Evolutionary conservation across 2,113 vertebrate species (phyloP), one percentile per base, ranked within the genome.

Genomic region (Nerophis ophidion): DNA sequence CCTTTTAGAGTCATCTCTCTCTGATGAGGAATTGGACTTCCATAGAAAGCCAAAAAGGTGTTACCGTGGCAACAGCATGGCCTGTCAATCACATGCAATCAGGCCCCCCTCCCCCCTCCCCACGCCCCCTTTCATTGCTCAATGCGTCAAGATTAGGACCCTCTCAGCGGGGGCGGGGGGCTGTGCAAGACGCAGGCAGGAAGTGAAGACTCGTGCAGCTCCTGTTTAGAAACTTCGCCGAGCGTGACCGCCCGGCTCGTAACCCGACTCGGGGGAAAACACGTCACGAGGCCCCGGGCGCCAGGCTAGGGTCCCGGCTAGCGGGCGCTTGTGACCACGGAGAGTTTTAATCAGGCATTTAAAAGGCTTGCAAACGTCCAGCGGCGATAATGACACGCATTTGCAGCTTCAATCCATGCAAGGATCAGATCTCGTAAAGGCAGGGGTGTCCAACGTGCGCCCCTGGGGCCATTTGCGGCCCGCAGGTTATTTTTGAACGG

Each of bases 81-180:
- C 66, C 86, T 89, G 90, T 90, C 90, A 92, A 90, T 92, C 90
- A 90, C 86, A 74, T 16, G 88, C 89, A 91, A 91, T 92, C 90
- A 90, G 87, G 73, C 81, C 82, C 5, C 12, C 2, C 36, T n/a
- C 16, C 36, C 35, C 5, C 15, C 16, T 38, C 36, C 5, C 15
- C 16, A 36, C 36, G 13, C 5, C 15, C 14, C 14, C 52, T 34
- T 8, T 55, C 84, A 84, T 89, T 83, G 80, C 88, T 88, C 83
- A 84, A 86, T 86, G 87, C 82, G 79, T 87, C 83, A 79, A 89
- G 88, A 91, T 91, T 90, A 90, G 87, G 88, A 87, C 87, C 84
- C 70, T 86, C 90, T 65, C 88, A 0, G 15, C 57, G 73, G 88
- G 90, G n/a, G n/a, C n/a, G n/a, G n/a, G n/a, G n/a, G n/a, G n/a